Evolutionary conservation across 1,140 invertebrate species (phyloP).

Genomic region (Hycleus cichorii): DNA sequence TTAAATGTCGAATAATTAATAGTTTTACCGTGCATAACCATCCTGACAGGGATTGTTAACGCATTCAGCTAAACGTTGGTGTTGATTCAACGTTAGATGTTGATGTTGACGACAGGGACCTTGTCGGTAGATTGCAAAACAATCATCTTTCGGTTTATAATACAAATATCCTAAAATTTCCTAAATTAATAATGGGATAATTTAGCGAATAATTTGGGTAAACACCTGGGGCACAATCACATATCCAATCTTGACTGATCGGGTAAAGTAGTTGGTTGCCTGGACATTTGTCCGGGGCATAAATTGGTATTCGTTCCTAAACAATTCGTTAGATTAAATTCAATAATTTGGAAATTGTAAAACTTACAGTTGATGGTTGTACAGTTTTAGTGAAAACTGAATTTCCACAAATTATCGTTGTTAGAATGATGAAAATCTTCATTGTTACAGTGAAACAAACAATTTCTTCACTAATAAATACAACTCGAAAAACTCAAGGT

Average conservation of each 20-base stretch:
- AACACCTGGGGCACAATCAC: constrained; percentile 55
- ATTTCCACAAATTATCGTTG: background rate
- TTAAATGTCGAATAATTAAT: background rate
- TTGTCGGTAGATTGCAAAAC: constrained; percentile 52
- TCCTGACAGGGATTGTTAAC: constrained; percentile 51
- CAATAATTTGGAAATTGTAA: constrained; percentile 9
- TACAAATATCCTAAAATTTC: constrained; percentile 50
- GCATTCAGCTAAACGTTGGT: constrained; percentile 46
- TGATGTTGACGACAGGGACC: constrained; percentile 52
- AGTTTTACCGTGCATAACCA: constrained; percentile 25
- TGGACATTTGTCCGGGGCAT: constrained; percentile 48
- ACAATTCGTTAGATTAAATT: constrained; percentile 8
- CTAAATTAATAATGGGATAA: constrained; percentile 5
- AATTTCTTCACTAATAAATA: too few relatives aligned
- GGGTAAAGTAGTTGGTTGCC: constrained; percentile 56
- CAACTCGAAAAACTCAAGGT: too few relatives aligned
- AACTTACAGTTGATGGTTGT: constrained; percentile 6
- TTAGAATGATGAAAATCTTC: background rate
- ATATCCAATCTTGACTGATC: constrained; percentile 54
- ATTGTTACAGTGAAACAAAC: background rate
- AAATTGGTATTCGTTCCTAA: constrained; percentile 50
- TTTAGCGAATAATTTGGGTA: too few relatives aligned
- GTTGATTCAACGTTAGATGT: constrained; percentile 48
- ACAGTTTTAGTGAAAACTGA: background rate
- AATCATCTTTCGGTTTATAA: constrained; percentile 50